These are phyloP conservation scores for Phyllotreta cruciferae DNA, from an alignment of 2,888 invertebrate genomes.

Conservation along the genomic window DNA sequence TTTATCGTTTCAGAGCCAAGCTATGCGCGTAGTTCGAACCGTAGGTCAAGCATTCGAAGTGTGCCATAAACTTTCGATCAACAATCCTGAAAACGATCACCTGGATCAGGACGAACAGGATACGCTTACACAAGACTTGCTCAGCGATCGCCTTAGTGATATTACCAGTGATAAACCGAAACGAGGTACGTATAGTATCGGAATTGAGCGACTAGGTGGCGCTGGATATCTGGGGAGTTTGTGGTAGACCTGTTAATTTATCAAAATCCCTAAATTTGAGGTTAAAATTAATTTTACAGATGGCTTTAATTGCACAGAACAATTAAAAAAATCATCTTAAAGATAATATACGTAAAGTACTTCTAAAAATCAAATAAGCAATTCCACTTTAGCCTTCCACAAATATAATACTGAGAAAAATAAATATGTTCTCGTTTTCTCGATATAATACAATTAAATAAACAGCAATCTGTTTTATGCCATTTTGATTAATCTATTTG, in stretches of 20 bases:
- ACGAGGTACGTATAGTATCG: slow-evolving; percentile 62
- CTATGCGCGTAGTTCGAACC: slow-evolving; percentile 97
- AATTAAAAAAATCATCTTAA: too few species aligned
- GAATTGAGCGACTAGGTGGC: background rate
- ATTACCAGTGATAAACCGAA: slow-evolving; percentile 64
- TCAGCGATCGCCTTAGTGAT: slow-evolving; percentile 62
- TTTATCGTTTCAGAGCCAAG: slow-evolving; percentile 81
- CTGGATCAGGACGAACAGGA: slow-evolving; percentile 63
- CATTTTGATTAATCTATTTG: slow-evolving; percentile 34
- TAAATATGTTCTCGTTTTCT: slow-evolving; percentile 6
- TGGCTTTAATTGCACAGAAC: too few species aligned
- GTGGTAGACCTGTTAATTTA: background rate
- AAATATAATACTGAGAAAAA: too few species aligned
- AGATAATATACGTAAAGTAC: background rate
- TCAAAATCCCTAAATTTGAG: too few species aligned
- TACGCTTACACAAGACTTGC: slow-evolving; percentile 59
- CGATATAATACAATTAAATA: slow-evolving; percentile 15
- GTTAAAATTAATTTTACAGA: too few species aligned
- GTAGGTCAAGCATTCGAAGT: slow-evolving; percentile 99
- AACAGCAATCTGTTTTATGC: slow-evolving; percentile 30
- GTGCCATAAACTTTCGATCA: slow-evolving; percentile 91
- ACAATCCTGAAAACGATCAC: slow-evolving; percentile 60
- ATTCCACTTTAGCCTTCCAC: too few species aligned
- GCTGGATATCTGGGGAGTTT: background rate
- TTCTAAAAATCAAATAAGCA: background rate